Conservation (phyloP, 2,797 vertebrate species). For the Phaenicophaeus curvirostris region DNA sequence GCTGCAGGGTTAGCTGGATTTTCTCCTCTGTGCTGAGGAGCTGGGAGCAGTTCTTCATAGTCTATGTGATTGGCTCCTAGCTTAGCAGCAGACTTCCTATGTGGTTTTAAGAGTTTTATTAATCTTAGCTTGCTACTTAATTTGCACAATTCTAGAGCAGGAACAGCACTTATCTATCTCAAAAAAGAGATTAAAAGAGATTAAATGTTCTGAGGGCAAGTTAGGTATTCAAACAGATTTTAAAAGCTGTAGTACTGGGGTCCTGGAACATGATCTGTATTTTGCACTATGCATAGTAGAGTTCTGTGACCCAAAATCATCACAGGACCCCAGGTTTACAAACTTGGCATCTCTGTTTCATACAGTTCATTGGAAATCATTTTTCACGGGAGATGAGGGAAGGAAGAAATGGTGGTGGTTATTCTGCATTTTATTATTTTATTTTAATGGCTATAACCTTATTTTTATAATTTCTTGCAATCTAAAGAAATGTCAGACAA, state of each 20-base stretch:
- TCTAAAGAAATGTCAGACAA: background rate
- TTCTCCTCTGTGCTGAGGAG: background rate
- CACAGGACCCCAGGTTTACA: background rate
- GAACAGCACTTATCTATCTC: background rate
- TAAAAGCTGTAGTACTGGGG: background rate
- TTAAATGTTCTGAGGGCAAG: background rate
- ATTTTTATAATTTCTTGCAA: background rate
- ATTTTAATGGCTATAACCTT: background rate
- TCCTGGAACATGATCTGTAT: background rate
- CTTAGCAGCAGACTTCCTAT: background rate
- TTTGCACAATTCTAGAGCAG: background rate
- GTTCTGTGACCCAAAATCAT: background rate
- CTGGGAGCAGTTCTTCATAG: background rate
- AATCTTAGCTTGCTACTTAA: background rate
- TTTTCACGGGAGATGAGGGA: background rate
- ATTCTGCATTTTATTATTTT: background rate
- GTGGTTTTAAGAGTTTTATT: background rate
- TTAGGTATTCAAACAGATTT: background rate
- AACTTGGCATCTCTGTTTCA: background rate
- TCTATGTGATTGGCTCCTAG: background rate
- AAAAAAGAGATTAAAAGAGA: background rate
- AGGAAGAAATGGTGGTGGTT: background rate
- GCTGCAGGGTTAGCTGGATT: background rate
- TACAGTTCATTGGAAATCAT: background rate
- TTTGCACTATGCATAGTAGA: background rate